phyloP scores from a whole-genome alignment of 2,888 invertebrate species.

The Odontocerum albicorne region DNA sequence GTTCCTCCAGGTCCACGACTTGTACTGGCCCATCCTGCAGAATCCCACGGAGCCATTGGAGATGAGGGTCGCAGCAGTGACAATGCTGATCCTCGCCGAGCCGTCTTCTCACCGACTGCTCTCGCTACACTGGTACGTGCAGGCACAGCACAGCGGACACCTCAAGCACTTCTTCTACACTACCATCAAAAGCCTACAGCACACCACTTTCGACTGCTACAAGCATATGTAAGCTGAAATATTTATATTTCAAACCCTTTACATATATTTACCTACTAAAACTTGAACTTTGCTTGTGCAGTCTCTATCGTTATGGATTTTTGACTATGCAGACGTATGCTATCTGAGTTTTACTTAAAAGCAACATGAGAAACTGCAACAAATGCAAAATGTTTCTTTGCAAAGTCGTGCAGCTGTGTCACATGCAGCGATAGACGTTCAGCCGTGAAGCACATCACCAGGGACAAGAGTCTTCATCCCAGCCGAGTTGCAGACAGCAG shows the following conservation, averaged over 20 bases:
- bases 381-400: too few species aligned
- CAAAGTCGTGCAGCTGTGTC: too few species aligned
- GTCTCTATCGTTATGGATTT: too few species aligned
- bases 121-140: constrained; percentile 69
- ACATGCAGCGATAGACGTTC: too few species aligned
- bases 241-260: neutral
- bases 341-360: too few species aligned
- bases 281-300: too few species aligned
- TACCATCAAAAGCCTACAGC: constrained; percentile 67
- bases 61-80: constrained; percentile 66
- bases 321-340: too few species aligned
- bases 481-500: neutral
- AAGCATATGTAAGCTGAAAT: constrained; percentile 61
- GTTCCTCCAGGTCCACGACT: constrained; percentile 43
- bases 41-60: constrained; percentile 68
- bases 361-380: neutral
- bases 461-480: neutral
- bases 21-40: constrained; percentile 69
- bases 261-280: too few species aligned
- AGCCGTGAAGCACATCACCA: too few species aligned
- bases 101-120: constrained; percentile 67
- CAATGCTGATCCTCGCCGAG: constrained; percentile 64
- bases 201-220: constrained; percentile 68
- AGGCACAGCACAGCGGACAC: constrained; percentile 61
- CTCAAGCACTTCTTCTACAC: constrained; percentile 72